phyloP scores from a whole-genome alignment of 1,140 invertebrate genomes.

The Schmidtea mediterranea region DNA sequence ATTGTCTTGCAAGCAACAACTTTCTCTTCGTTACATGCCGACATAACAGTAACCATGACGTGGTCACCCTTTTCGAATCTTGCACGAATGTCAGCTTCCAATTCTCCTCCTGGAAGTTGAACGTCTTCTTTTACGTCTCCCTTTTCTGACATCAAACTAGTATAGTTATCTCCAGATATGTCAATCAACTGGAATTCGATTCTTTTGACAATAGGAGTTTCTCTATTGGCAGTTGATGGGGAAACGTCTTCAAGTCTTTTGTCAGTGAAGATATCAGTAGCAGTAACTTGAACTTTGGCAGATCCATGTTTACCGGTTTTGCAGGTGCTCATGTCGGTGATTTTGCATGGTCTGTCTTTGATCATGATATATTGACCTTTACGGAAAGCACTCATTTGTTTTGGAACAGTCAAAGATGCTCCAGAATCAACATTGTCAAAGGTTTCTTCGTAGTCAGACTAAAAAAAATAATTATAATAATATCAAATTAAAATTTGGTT shows the following conservation, averaged over 20 bases:
- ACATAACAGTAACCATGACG: too few species aligned
- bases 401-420: background rate
- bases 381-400: background rate
- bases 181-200: slow-evolving; percentile 40
- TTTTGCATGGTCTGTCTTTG: slow-evolving; percentile 87
- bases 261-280: slow-evolving; percentile 83
- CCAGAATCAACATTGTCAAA: background rate
- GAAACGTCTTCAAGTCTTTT: slow-evolving; percentile 98
- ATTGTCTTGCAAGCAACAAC: too few species aligned
- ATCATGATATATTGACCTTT: slow-evolving; percentile 33
- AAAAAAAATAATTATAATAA: too few species aligned
- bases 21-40: too few species aligned
- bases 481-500: too few species aligned
- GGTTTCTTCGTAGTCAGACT: too few species aligned
- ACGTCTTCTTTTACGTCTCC: slow-evolving; percentile 1
- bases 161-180: background rate
- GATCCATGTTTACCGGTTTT: slow-evolving; percentile 99
- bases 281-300: slow-evolving; percentile 64
- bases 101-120: background rate
- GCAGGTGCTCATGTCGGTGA: slow-evolving; percentile 98
- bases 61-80: background rate
- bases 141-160: background rate
- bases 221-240: slow-evolving; percentile 98
- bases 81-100: background rate
- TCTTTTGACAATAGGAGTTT: slow-evolving; percentile 83